Base-by-base conservation (phyloP, 2,113 vertebrate species). In the Colius striatus region DNA sequence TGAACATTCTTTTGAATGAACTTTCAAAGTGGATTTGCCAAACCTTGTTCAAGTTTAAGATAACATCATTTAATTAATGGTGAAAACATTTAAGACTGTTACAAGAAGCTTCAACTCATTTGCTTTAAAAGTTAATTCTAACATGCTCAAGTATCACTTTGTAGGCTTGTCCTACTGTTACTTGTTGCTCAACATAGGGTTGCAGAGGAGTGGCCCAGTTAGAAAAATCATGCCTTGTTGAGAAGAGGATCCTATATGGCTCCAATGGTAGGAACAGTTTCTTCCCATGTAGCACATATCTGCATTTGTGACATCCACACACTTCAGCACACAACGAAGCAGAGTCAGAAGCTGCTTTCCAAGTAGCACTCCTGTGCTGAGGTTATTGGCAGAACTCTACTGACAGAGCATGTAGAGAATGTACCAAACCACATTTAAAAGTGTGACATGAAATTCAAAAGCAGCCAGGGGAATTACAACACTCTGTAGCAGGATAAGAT, bases 401-500 rank as follows among this genome's bases (percentile, higher is more conserved):
- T 94, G 95, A 90, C 93, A 95, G 94, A 95, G 93, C 96, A 96
- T 89, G 91, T 90, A 96, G 92, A 82, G 92, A 94, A 96, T 92
- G 93, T 95, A 95, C 94, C 95, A 96, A 97, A 95, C 93, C 89
- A 75, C 92, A 93, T 95, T 95, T 93, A 55, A 73, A 95, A 97
- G 88, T 95, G 90, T 97, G 96, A 95, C 95, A 95, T 60, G 92
- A 93, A 94, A 96, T 95, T 96, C 96, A 95, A 97, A 96, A 95
- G 95, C 95, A 94, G 93, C 80, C 85, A 79, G 83, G 94, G 96
- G 96, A 96, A 96, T 97, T 96, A 96, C 92, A 92, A 93, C 61
- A 30, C 76, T 92, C 87, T 84, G 87, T n/a, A 90, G 95, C 88
- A 57, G 88, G 93, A 89, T 94, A 95, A 96, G 92, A 94, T 96